Evolutionary conservation across 2,113 vertebrate genomes (phyloP).

Genomic region (Synchiropus splendidus): DNA sequence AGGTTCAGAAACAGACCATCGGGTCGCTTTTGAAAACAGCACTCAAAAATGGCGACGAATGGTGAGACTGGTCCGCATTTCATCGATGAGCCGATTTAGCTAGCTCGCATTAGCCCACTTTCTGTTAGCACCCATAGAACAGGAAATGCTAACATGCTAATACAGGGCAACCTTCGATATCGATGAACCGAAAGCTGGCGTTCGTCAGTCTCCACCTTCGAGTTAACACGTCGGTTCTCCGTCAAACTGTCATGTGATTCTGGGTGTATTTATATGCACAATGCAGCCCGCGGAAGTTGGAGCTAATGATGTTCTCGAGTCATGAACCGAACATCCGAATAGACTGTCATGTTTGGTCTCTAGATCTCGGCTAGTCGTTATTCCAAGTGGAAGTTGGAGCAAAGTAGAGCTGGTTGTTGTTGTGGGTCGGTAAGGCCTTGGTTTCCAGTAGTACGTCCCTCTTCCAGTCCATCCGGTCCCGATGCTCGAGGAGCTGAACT

Average conservation of each 20-base stretch:
- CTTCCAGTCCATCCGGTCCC: too few species aligned
- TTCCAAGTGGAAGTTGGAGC: too few species aligned
- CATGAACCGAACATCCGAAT: too few species aligned
- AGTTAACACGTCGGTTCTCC: background rate
- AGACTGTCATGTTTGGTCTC: too few species aligned
- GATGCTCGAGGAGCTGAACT: too few species aligned
- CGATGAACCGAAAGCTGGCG: background rate
- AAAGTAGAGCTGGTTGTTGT: too few species aligned
- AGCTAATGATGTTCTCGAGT: too few species aligned
- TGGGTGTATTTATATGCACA: conserved; percentile 21
- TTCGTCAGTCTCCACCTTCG: too few species aligned
- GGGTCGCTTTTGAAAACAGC: conserved; percentile 68
- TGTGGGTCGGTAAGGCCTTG: too few species aligned
- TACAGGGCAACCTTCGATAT: conserved; percentile 22
- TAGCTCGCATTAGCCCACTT: conserved; percentile 23
- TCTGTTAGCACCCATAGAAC: conserved; percentile 25
- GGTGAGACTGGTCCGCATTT: conserved; percentile 46
- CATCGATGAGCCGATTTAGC: background rate
- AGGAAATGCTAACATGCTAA: conserved; percentile 48
- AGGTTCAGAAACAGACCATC: conserved; percentile 68
- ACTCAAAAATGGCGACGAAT: conserved; percentile 70
- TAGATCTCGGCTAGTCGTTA: too few species aligned
- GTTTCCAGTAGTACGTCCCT: too few species aligned
- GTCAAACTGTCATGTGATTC: conserved; percentile 18
- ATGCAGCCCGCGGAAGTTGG: too few species aligned